Evolutionary conservation across 2,113 vertebrate genomes (phyloP), one percentile per base, ranked within the genome.

Genomic region (Perca flavescens): DNA sequence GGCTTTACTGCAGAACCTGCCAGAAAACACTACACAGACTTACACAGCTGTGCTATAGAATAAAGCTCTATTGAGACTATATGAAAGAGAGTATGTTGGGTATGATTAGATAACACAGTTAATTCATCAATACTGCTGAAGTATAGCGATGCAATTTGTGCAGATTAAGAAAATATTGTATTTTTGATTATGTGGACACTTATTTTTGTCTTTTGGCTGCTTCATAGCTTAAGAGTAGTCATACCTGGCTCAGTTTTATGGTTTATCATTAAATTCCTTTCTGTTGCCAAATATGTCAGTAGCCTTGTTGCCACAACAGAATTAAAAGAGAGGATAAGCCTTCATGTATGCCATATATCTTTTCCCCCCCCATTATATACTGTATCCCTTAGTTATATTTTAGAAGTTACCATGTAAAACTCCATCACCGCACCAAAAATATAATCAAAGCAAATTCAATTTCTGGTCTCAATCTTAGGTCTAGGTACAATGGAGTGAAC

Each of bases 11-110:
- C 64, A 74, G 43, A 49, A 67, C 69, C 72, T 63, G 54, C 49
- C 53, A 77, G 65, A 62, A 65, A 69, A 36, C 50, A 75, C 10
- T 46, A 17, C 28, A 65, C 50, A 67, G 56, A 65, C 67, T 65
- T 52, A 69, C 62, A 70, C 84, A 85, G 85, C 79, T 87, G 80
- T 79, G 31, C 9, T 11, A 4, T 16, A 69, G n/a, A 71, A 80
- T 71, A 47, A 70, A 75, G n/a, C 47, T 47, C 43, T 66, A 22
- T 74, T 12, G 36, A 57, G 6, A 28, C 11, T 7, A 17, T 34
- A 28, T 67, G 50, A 56, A 36, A 54, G 7, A 67, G 21, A 61
- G 54, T 49, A 43, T 21, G 40, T 21, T 34, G 1, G 62, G 17
- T 67, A 31, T 72, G 65, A 40, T 14, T 17, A 61, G 36, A 68